Evolutionary conservation across 2,888 invertebrate species (phyloP), one percentile per base, ranked within the genome.

Genomic region (Cancer borealis): DNA sequence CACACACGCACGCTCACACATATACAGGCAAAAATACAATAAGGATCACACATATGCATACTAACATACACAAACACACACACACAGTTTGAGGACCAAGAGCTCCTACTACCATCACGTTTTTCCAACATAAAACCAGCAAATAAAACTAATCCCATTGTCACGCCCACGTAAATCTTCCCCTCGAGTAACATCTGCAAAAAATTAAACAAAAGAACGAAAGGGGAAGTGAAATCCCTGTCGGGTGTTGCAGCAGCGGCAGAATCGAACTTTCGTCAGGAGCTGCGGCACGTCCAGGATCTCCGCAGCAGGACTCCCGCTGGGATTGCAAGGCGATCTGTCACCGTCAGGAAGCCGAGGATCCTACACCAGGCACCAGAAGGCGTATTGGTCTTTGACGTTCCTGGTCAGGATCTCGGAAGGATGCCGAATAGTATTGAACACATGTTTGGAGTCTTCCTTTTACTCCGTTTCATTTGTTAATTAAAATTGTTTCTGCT

Each of bases 241-340:
- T n/a, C 26, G 26, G 73, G 26, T n/a, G n/a, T 26, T 26, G 73
- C 26, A 73, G 8, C 26, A 26, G 73, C 10, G 73, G 73, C n/a
- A 8, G 73, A 6, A 73, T 73, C 10, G n/a, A 26, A n/a, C 26
- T 4, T 73, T 6, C n/a, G 26, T n/a, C 73, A 73, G 26, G 73
- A 60, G 60, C 21, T 60, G 60, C 60, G 21, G 60, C 60, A 60
- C 60, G 60, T 60, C 8, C 3, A 60, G 60, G 60, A 17, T 21
- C 60, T 3, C 60, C 26, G 8, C 73, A 26, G n/a, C 73, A 26
- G 26, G 54, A 26, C 26, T 6, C 73, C 73, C 73, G 26, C 26
- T 21, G 73, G 73, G 73, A 73, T 26, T 73, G 73, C 73, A 73
- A 73, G 73, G 73, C 73, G 73, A 73, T 73, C 26, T 73, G 73